Percentiles rank a stretch among this genome's conserved stretches.
These are phyloP conservation scores for Zoanthus solanderi DNA, from an alignment of 92 coral and sea anemone genomes.

Conservation along the genomic window DNA sequence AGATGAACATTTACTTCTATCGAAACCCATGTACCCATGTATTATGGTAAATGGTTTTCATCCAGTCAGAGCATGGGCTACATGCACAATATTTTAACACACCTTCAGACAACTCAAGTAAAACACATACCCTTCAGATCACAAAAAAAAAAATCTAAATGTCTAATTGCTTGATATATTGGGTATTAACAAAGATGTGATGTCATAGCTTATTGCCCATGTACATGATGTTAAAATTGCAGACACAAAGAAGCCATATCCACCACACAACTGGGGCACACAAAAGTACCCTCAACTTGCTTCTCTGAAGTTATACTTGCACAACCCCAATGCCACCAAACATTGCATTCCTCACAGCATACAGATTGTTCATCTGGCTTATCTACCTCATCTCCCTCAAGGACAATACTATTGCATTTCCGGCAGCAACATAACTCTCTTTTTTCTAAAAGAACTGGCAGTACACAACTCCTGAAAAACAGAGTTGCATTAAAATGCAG, in stretches of 20 bases:
- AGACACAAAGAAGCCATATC: slow-evolving; percentile 29
- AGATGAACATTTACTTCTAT: no score
- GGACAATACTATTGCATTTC: slow-evolving; percentile 49
- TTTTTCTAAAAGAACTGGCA: slow-evolving; percentile 53
- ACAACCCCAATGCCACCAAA: slow-evolving; percentile 60
- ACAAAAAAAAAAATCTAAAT: no score
- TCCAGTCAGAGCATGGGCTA: no score
- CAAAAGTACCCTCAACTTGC: slow-evolving; percentile 30
- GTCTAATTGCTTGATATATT: no score
- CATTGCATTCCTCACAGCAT: slow-evolving; percentile 56
- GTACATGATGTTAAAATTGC: background rate
- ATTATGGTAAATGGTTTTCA: no score
- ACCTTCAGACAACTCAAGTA: no score
- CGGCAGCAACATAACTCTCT: slow-evolving; percentile 48
- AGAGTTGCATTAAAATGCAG: slow-evolving; percentile 46
- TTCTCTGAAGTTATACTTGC: slow-evolving; percentile 38
- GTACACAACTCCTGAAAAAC: slow-evolving; percentile 42
- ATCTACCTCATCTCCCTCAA: slow-evolving; percentile 53
- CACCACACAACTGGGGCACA: slow-evolving; percentile 24
- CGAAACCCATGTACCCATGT: no score
- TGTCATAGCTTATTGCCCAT: no score
- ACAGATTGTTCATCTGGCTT: slow-evolving; percentile 51
- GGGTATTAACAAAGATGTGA: no score
- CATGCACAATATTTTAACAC: no score
- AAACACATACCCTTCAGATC: no score